Percentiles rank a stretch among this genome's conserved stretches.
These are phyloP conservation scores for Otus sunia DNA, from an alignment of 2,113 vertebrate species.

Conservation along the genomic window DNA sequence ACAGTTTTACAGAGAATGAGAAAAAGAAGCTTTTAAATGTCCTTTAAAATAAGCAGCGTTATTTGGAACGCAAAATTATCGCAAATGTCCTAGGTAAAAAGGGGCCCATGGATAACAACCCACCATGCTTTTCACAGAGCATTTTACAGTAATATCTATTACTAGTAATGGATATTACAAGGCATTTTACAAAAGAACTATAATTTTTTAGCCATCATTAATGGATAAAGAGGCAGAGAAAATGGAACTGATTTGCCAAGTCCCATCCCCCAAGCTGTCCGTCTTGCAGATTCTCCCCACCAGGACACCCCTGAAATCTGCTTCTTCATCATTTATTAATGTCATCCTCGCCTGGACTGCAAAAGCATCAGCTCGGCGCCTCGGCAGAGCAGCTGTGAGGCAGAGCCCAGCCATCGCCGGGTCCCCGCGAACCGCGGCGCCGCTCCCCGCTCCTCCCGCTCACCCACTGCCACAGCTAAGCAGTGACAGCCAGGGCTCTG, in stretches of 20 bases:
- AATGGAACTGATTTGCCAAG: neutral
- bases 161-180: neutral
- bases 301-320: neutral
- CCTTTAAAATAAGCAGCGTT: rapidly evolving
- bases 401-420: neutral
- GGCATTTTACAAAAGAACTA: neutral
- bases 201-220: neutral
- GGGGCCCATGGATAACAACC: neutral
- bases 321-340: neutral
- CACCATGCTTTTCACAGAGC: neutral
- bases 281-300: neutral
- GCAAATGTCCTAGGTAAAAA: neutral
- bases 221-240: neutral
- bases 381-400: neutral
- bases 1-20: neutral
- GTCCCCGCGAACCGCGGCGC: no score
- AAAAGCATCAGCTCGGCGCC: neutral
- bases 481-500: neutral
- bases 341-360: neutral
- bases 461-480: neutral
- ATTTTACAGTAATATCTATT: neutral
- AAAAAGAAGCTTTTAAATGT: neutral
- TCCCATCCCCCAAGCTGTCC: neutral
- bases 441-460: neutral
- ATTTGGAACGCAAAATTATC: neutral